Evolutionary conservation across 2,888 invertebrate species (phyloP).

Genomic region (Caenorhabditis zanzibari): DNA sequence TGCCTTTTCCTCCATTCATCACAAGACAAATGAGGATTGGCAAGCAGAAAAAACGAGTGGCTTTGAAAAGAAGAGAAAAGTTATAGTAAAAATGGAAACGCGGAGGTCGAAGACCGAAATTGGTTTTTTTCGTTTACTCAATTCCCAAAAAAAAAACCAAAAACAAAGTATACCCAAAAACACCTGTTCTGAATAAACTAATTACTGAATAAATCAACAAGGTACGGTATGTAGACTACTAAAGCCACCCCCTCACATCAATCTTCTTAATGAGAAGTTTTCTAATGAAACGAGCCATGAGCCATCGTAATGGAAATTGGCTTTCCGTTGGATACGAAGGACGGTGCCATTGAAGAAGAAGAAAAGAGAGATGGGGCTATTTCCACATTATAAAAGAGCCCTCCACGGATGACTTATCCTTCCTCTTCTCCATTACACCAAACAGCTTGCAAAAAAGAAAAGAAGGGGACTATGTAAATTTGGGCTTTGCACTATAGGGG

Average conservation of each 20-base stretch:
- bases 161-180: slow-evolving; percentile 5
- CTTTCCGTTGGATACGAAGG: not conserved
- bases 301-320: slow-evolving; percentile 50
- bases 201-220: not conserved
- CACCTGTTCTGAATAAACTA: slow-evolving; percentile 8
- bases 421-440: slow-evolving; percentile 39
- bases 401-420: slow-evolving; percentile 48
- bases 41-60: slow-evolving; percentile 40
- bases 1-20: slow-evolving; percentile 64
- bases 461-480: slow-evolving; percentile 41
- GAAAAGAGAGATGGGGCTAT: slow-evolving; percentile 35
- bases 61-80: slow-evolving; percentile 40
- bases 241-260: slow-evolving; percentile 9
- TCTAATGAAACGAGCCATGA: slow-evolving; percentile 42
- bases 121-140: slow-evolving; percentile 38
- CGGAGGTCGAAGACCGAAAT: slow-evolving; percentile 49
- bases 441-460: slow-evolving; percentile 7
- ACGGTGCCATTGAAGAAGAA: slow-evolving; percentile 28
- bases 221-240: not conserved
- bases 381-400: slow-evolving; percentile 52
- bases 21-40: slow-evolving; percentile 62
- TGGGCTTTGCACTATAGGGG: slow-evolving; percentile 18
- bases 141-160: not conserved
- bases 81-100: slow-evolving; percentile 50
- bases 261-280: slow-evolving; percentile 58